Conservation (phyloP, 2,888 invertebrate genomes). For the Conus canariensis region DNA sequence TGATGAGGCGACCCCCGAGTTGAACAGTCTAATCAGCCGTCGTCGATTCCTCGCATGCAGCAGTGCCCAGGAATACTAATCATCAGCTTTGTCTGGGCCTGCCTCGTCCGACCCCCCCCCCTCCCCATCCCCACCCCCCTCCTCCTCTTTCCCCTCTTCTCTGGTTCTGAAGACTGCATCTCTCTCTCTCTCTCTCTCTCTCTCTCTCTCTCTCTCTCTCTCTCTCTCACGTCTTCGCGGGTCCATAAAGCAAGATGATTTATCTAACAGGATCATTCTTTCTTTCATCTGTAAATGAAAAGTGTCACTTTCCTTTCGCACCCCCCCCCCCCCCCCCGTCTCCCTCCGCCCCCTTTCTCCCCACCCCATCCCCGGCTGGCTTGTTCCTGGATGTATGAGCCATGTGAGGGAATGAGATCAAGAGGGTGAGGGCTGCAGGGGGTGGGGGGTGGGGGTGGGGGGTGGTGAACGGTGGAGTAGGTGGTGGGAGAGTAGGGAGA, state of each 20-base stretch:
- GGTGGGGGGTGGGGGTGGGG: neutral
- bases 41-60: conserved; percentile 41
- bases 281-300: conserved; percentile 33
- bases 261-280: conserved; percentile 37
- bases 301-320: conserved; percentile 30
- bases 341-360: too few species aligned
- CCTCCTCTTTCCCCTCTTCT: neutral
- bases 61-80: conserved; percentile 45
- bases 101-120: neutral
- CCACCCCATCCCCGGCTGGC: too few species aligned
- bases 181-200: neutral
- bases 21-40: conserved; percentile 46
- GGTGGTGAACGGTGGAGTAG: neutral
- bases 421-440: neutral
- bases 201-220: neutral
- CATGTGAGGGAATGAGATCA: too few species aligned
- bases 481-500: neutral
- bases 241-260: conserved; percentile 38
- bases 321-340: too few species aligned
- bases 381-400: too few species aligned
- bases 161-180: neutral
- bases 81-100: conserved; percentile 30
- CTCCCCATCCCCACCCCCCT: too few species aligned
- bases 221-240: neutral
- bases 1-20: conserved; percentile 36